Evolutionary conservation across 2,113 vertebrate species (phyloP), one percentile per base, ranked within the genome.

Genomic region (Cyprinus carpio): DNA sequence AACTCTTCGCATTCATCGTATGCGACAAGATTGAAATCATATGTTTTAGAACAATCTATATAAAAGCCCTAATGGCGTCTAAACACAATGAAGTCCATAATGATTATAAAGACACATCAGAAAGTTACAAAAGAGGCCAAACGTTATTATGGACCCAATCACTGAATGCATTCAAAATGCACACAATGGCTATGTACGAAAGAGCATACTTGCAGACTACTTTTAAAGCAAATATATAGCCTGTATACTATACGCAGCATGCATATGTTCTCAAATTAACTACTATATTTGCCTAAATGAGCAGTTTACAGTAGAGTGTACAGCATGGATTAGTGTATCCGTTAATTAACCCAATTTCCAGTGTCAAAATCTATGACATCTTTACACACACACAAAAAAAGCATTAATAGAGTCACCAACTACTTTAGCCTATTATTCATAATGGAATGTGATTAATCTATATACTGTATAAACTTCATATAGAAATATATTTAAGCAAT

Each of bases 111-210:
- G 51, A 72, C 15, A 20, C 62, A 71, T n/a, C 20, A 16, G 15
- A 13, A 64, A 40, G 27, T 54, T 75, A 58, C 58, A 84, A 51
- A 84, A 65, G 46, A 75, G 54, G 37, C 18, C 51, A 84, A 76
- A 69, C 6, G 51, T 60, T 72, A 71, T 31, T 23, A 72, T 58
- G 34, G 9, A 25, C 71, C 37, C 34, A 25, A 29, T 51, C 43
- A 27, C 5, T 49, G n/a, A 27, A 75, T 75, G n/a, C 6, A 29
- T 20, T 81, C 27, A 81, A 81, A 25, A 6, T 13, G 34, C 4
- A 16, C 15, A 80, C 34, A 29, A 64, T 64, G 3, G 8, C 15
- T 64, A 23, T 34, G 75, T 54, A 15, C 4, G 9, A n/a, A 74
- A 46, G 0, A 6, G 23, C 71, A 74, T n/a, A 25, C 18, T 74